Evolutionary conservation across 2,888 invertebrate genomes (phyloP), one percentile per base, ranked within the genome.

Genomic region (Pammene fasciana): DNA sequence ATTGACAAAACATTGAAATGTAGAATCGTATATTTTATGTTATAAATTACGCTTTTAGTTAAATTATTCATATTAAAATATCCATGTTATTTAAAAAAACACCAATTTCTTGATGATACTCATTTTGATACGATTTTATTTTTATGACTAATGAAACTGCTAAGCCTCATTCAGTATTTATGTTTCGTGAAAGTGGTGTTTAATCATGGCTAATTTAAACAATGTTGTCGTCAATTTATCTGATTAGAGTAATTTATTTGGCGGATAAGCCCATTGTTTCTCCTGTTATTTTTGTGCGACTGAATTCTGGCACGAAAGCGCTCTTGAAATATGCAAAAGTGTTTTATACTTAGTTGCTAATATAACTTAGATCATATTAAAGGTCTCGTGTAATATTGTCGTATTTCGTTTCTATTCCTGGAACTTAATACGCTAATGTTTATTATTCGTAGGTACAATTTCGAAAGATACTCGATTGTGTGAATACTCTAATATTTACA

Each of bases 371-470:
- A 16, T 59, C n/a, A n/a, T 60, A 55, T 52, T 57, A 62, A 50
- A 70, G 43, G 55, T 67, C 14, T 59, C 57, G 43, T 64, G 67
- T 74, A 82, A 84, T 85, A 82, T 85, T 85, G 79, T 75, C 80
- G 82, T 81, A 78, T 84, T 83, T 78, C 74, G 79, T 83, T 82
- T 68, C 50, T 11, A 48, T 52, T 60, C 11, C n/a, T 10, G 48
- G 66, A 82, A 82, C 79, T 73, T 76, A 84, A 85, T 82, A 75
- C 82, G 80, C 77, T 78, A 85, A 82, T 85, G 81, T 85, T 83
- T 74, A n/a, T 72, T 68, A 72, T 13, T 72, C 36, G 46, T 70
- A 55, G 62, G 62, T 62, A 41, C 13, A 62, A 52, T 62, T 62
- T 48, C 36, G 48, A 61, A 48, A 41, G 9, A 52, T 62, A 41